phyloP scores from a whole-genome alignment of 2,888 invertebrate genomes.

The Achlya flavicornis region DNA sequence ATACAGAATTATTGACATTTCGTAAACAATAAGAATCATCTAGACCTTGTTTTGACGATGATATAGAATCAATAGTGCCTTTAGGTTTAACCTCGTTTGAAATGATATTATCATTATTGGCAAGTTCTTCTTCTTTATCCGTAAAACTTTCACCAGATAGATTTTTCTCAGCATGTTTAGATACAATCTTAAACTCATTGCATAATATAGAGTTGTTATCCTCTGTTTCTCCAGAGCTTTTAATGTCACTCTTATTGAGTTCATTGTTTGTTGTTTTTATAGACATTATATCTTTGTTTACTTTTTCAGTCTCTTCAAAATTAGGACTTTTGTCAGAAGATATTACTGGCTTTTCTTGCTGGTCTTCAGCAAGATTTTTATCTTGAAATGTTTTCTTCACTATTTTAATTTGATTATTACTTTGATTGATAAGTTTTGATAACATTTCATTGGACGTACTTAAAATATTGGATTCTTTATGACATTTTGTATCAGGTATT shows the following conservation, averaged over 20 bases:
- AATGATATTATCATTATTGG: background rate
- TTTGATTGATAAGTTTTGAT: conserved; percentile 69
- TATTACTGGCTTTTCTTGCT: conserved; percentile 8
- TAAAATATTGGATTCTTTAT: conserved; percentile 25
- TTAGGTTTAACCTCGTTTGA: background rate
- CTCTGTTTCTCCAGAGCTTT: background rate
- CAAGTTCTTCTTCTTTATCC: background rate
- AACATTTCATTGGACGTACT: conserved; percentile 63
- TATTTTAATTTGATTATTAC: conserved; percentile 73
- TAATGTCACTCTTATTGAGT: background rate
- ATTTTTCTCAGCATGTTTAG: background rate
- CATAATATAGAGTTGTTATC: background rate
- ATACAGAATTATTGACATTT: background rate
- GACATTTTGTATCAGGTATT: conserved; percentile 16
- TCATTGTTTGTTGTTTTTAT: conserved; percentile 17
- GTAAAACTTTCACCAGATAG: background rate
- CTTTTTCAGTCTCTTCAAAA: background rate
- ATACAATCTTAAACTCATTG: background rate
- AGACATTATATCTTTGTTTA: background rate
- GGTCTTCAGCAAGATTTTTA: conserved; percentile 20
- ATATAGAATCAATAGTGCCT: background rate
- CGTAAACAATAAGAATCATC: background rate
- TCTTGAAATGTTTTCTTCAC: conserved; percentile 55
- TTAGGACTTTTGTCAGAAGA: background rate
- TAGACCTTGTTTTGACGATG: background rate